Base-by-base conservation (phyloP, 2,888 invertebrate species). In the Callimorpha dominula region DNA sequence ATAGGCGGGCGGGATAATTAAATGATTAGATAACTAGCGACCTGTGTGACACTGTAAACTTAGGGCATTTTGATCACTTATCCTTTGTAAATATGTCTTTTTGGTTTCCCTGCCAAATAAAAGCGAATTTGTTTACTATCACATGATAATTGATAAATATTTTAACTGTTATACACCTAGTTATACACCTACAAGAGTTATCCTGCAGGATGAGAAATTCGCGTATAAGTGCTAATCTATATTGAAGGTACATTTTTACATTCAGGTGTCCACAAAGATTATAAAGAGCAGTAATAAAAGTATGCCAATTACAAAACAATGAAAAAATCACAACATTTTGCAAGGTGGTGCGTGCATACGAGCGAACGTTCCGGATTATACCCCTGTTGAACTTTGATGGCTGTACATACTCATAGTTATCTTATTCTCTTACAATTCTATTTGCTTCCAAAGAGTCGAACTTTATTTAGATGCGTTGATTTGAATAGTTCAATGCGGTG, bases 311-410 rank as follows among this genome's bases (percentile, higher is more conserved):
- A 64, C 17, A 65, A 68, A 68, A 65, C 71, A 60, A 68, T 43
- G 57, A 57, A 65, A 60, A 67, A 70, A 70, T 52, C 62, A 49
- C 62, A 67, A 31, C n/a, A 50, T 42, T 64, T 66, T 66, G 70
- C 68, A 75, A 63, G 42, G 8, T 64, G 71, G 76, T 70, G 75
- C 86, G 85, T 86, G 85, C 75, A 76, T 65, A 64, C 43, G 70
- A 66, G 75, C 66, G 65, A 71, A 62, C 79, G 85, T 85, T 82
- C 82, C 86, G 83, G 80, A 78, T 84, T 80, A 81, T 57, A 17
- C 54, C 20, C 40, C 31, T 71, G 63, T 60, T 40, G 40, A 31
- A 65, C 50, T 65, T 20, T 17, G 50, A 43, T 20, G 11, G 65
- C 12, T 65, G 50, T 50, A 50, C 31, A 8, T 20, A 14, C 6